Evolutionary conservation across 2,797 vertebrate species (phyloP).

Genomic region (Xyrichtys novacula): DNA sequence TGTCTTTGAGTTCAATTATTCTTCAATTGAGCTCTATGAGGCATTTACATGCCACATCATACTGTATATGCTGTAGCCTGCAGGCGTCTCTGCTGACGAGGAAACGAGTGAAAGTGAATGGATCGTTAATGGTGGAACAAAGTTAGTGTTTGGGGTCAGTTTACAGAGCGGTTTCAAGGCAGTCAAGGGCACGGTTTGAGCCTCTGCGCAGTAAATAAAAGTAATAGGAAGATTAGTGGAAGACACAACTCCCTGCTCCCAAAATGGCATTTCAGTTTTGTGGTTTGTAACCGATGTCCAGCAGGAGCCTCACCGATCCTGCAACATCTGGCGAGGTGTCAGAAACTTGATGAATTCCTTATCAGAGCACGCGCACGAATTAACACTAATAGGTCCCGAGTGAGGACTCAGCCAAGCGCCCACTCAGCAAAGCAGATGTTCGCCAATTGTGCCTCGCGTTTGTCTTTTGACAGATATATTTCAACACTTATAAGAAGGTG

Average conservation of each 20-base stretch:
- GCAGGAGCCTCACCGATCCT: slow-evolving; percentile 77
- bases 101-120: slow-evolving; percentile 59
- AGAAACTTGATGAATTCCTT: slow-evolving; percentile 83
- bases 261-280: slow-evolving; percentile 51
- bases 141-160: slow-evolving; percentile 2
- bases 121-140: slow-evolving; percentile 24
- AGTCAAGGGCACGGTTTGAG: not conserved
- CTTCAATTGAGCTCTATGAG: slow-evolving; percentile 62
- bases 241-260: slow-evolving; percentile 24
- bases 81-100: slow-evolving; percentile 44
- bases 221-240: slow-evolving; percentile 7
- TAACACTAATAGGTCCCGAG: slow-evolving; percentile 83
- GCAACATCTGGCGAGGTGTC: slow-evolving; percentile 83
- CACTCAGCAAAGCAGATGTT: slow-evolving; percentile 83
- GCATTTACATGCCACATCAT: slow-evolving; percentile 61
- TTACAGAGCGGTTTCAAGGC: not conserved
- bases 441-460: slow-evolving; percentile 71
- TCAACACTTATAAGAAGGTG: slow-evolving; percentile 72
- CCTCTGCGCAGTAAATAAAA: slow-evolving; percentile 5
- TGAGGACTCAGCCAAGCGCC: slow-evolving; percentile 67
- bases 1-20: slow-evolving; percentile 76
- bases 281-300: slow-evolving; percentile 64
- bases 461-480: slow-evolving; percentile 80
- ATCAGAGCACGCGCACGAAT: slow-evolving; percentile 75
- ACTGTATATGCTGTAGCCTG: slow-evolving; percentile 46